phyloP scores from a whole-genome alignment of 2,888 invertebrate genomes.

The Melanchra persicariae region DNA sequence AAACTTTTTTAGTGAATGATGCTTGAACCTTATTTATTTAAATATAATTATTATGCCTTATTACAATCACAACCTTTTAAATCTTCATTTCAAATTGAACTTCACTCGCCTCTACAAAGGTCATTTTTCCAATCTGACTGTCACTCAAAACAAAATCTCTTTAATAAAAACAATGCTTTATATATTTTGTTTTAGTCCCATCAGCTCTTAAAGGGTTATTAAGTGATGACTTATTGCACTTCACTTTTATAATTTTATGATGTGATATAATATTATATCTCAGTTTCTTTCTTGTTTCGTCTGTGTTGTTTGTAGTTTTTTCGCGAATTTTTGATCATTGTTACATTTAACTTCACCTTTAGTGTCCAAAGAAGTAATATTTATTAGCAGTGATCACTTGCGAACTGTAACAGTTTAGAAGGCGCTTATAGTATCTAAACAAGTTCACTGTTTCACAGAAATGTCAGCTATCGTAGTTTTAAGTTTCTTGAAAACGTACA shows the following conservation, averaged over 20 bases:
- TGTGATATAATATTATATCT: background rate
- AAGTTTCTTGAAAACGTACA: background rate
- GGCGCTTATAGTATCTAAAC: background rate
- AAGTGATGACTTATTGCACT: conserved; percentile 52
- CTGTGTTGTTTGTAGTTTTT: background rate
- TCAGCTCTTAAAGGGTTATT: conserved; percentile 56
- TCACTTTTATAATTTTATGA: conserved; percentile 21
- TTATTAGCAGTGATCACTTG: background rate
- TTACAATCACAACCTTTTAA: conserved; percentile 44
- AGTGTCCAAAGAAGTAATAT: background rate
- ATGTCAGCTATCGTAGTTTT: too few relatives aligned
- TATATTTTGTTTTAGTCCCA: conserved; percentile 56
- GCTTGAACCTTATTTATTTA: conserved; percentile 17
- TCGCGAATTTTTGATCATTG: background rate
- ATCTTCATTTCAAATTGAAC: conserved; percentile 57
- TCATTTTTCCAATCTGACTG: conserved; percentile 59
- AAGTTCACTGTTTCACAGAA: background rate
- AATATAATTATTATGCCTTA: too few relatives aligned
- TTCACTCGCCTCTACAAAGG: conserved; percentile 60
- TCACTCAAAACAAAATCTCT: conserved; percentile 62
- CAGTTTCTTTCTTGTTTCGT: background rate
- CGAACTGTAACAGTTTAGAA: background rate
- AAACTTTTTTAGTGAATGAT: background rate
- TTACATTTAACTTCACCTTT: background rate
- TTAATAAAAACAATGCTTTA: conserved; percentile 63